Conservation (phyloP, 2,888 invertebrate genomes). For the Teleiodes luculella region DNA sequence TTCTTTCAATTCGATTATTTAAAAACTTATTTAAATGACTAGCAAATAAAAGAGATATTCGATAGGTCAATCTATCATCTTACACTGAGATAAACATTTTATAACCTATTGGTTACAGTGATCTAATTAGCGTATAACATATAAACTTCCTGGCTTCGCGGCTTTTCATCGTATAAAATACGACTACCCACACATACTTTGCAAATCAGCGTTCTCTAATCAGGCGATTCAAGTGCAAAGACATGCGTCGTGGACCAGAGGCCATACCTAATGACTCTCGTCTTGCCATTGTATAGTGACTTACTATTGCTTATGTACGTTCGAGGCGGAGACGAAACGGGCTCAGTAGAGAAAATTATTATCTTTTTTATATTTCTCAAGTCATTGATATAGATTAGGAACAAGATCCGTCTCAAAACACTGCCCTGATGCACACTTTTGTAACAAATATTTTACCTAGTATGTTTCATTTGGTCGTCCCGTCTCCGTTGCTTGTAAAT, state of each 20-base stretch:
- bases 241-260: conserved; percentile 48
- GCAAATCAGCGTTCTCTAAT: conserved; percentile 43
- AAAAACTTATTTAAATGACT: no score
- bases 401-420: not conserved
- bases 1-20: no score
- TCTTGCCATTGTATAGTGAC: conserved; percentile 49
- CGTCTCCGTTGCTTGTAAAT: not conserved
- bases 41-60: no score
- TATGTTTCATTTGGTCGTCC: not conserved
- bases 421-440: not conserved
- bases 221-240: conserved; percentile 62
- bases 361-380: no score
- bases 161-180: not conserved
- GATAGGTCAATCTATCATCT: no score
- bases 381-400: not conserved
- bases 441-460: no score
- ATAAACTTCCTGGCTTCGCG: not conserved
- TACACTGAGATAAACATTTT: no score
- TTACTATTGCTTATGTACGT: not conserved
- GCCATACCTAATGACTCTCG: conserved; percentile 64
- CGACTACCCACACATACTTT: not conserved
- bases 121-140: not conserved
- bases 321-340: not conserved
- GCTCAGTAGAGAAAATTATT: not conserved
- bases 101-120: no score